Percentiles rank a stretch among this genome's conserved stretches.
Evolutionary conservation across 2,888 invertebrate species (phyloP).

Genomic region (Erebia epiphron): DNA sequence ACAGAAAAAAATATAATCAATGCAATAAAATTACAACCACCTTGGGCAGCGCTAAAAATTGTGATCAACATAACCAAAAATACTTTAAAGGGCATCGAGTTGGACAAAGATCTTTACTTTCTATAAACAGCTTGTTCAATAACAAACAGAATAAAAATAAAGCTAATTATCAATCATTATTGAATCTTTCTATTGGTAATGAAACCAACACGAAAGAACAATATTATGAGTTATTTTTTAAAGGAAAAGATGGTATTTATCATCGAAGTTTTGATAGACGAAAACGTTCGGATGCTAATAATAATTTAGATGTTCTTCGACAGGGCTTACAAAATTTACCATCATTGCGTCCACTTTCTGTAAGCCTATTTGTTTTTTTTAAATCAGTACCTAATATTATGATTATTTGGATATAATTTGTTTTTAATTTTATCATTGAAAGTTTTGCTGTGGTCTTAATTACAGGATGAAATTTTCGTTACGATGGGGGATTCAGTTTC

Average conservation of each 20-base stretch:
- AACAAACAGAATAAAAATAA: not conserved
- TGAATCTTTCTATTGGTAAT: not conserved
- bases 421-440: not conserved
- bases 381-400: not conserved
- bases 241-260: constrained; percentile 54
- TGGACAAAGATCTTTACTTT: not conserved
- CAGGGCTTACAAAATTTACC: constrained; percentile 50
- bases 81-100: not conserved
- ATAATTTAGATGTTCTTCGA: constrained; percentile 39
- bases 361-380: constrained; percentile 39
- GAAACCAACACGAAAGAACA: not conserved
- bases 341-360: constrained; percentile 44
- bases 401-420: not conserved
- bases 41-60: not conserved
- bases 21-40: not conserved
- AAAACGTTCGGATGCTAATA: constrained; percentile 44
- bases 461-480: constrained; percentile 52
- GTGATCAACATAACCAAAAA: not conserved
- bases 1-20: not conserved
- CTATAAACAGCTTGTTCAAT: not conserved
- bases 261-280: constrained; percentile 41
- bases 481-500: constrained; percentile 50
- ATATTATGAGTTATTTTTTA: constrained; percentile 49
- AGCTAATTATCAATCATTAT: not conserved
- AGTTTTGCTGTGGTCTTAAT: constrained; percentile 8